Conservation (phyloP, 2,888 invertebrate genomes). For the Mesorhabditis spiculigera region DNA sequence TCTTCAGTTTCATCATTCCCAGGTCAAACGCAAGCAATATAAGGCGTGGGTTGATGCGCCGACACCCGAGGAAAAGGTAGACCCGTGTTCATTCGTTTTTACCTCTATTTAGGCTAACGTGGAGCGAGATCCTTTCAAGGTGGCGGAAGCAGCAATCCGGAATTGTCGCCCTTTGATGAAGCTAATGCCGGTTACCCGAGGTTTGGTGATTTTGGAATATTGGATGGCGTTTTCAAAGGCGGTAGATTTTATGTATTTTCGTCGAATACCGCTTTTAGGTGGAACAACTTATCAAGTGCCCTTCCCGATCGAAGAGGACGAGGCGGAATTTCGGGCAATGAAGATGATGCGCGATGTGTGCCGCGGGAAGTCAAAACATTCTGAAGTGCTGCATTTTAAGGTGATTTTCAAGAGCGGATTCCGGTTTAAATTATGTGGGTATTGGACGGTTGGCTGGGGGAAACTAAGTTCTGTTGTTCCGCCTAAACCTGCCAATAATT, state of each 20-base stretch:
- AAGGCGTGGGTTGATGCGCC: conserved; percentile 41
- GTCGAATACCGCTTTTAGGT: conserved; percentile 28
- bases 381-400: conserved; percentile 18
- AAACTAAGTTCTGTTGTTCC: too few relatives aligned
- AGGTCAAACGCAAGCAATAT: conserved; percentile 51
- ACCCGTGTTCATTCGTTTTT: neutral
- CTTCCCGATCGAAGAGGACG: conserved; percentile 74
- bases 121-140: conserved; percentile 47
- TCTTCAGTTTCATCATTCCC: neutral
- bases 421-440: too few relatives aligned
- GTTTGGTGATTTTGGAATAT: conserved; percentile 19
- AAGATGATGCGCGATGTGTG: conserved; percentile 84
- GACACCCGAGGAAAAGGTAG: conserved; percentile 40
- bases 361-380: conserved; percentile 64
- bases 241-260: neutral
- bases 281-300: conserved; percentile 72
- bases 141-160: conserved; percentile 39
- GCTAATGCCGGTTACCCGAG: conserved; percentile 48
- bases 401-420: neutral
- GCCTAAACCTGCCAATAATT: too few relatives aligned
- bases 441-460: too few relatives aligned
- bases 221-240: neutral
- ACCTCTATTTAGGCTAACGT: conserved; percentile 22
- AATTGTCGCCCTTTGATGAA: conserved; percentile 56
- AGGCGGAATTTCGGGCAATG: conserved; percentile 78